phyloP scores from a whole-genome alignment of 1,140 invertebrate species.

The Ericerus pela region DNA sequence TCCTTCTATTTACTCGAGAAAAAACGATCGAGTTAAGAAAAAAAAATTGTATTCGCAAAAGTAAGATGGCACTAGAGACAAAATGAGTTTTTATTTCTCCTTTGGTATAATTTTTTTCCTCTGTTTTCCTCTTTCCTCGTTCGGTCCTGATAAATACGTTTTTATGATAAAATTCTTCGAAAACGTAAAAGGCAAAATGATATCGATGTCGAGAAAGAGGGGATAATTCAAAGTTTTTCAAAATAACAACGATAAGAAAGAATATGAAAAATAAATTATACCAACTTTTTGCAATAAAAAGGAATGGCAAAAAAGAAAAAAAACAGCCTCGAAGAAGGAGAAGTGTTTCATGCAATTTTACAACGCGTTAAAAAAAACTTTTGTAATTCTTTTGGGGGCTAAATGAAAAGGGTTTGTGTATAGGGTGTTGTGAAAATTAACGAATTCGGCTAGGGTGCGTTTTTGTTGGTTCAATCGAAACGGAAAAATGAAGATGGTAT shows the following conservation, averaged over 20 bases:
- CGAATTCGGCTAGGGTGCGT: too few species aligned
- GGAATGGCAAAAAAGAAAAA: neutral
- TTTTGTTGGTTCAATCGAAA: too few species aligned
- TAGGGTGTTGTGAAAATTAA: constrained; percentile 1
- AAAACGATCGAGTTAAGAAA: too few species aligned
- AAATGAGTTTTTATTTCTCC: neutral
- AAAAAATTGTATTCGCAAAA: too few species aligned
- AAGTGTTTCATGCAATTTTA: neutral
- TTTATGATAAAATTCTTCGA: neutral
- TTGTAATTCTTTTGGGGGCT: neutral
- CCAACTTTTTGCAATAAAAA: constrained; percentile 9
- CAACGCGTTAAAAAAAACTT: neutral
- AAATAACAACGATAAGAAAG: constrained; percentile 10
- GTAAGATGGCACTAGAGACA: neutral
- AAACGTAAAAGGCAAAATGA: constrained; percentile 8
- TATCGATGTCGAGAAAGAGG: constrained; percentile 4
- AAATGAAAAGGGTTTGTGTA: constrained; percentile 2
- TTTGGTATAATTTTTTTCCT: neutral
- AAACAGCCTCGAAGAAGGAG: too few species aligned
- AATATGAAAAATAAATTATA: constrained; percentile 13
- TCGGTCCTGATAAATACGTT: constrained; percentile 4
- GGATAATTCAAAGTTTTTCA: neutral
- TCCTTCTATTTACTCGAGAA: too few species aligned
- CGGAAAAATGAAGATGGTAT: too few species aligned
- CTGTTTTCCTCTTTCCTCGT: neutral